Conservation (phyloP, 2,113 vertebrate species). For the Sisor rabdophorus region DNA sequence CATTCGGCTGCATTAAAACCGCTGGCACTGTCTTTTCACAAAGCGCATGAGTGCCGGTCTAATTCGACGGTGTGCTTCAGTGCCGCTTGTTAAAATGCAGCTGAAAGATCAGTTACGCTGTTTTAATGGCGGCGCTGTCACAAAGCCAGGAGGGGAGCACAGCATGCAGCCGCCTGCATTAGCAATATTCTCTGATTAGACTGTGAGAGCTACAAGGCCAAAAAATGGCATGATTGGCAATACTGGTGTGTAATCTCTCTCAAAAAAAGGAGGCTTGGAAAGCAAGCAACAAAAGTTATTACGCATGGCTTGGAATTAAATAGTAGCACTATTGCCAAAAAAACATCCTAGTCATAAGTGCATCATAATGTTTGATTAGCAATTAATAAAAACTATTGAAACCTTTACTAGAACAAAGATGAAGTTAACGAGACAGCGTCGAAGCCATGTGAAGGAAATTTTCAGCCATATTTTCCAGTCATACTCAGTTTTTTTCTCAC, state of each 20-base stretch:
- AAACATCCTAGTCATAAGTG: background rate
- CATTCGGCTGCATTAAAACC: slow-evolving; percentile 32
- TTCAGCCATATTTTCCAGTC: background rate
- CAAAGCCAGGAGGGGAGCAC: slow-evolving; percentile 27
- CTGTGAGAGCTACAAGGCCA: background rate
- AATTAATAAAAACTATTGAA: background rate
- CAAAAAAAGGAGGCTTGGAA: slow-evolving; percentile 20
- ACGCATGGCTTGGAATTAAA: background rate
- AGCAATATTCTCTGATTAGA: slow-evolving; percentile 41
- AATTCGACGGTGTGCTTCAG: slow-evolving; percentile 30
- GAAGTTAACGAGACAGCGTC: background rate
- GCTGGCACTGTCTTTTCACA: background rate
- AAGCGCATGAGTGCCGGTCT: slow-evolving; percentile 10
- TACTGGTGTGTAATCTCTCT: slow-evolving; percentile 8
- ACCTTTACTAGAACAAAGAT: background rate
- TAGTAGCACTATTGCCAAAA: background rate
- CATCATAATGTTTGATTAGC: slow-evolving; percentile 2
- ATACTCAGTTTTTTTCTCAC: background rate
- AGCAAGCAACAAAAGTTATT: slow-evolving; percentile 22
- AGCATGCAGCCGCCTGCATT: slow-evolving; percentile 30
- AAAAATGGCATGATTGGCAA: slow-evolving; percentile 29
- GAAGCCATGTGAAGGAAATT: background rate
- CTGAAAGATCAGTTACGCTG: slow-evolving; percentile 29
- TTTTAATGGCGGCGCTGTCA: slow-evolving; percentile 40
- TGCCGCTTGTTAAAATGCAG: slow-evolving; percentile 42